Base-by-base conservation (phyloP, 2,113 vertebrate species). In the Hyaena hyaena region DNA sequence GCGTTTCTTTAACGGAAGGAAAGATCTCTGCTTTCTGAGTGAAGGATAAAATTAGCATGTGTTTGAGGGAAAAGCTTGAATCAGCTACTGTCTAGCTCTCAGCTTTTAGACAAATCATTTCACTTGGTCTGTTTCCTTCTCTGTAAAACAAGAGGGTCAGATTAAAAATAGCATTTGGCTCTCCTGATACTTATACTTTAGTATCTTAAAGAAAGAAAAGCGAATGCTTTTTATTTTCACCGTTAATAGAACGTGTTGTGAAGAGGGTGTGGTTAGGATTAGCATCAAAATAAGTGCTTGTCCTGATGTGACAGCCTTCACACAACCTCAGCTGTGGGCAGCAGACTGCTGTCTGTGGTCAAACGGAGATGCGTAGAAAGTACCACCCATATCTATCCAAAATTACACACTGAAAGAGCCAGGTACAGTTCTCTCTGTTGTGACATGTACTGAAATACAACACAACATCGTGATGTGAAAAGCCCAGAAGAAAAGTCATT, bases 61-160 rank as follows among this genome's bases (percentile, higher is more conserved):
- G 9, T 81, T n/a, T 24, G 80, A 92, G 48, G 55, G 69, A 92
- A 81, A n/a, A 43, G 17, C 53, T 73, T 31, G 33, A 87, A 19
- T 94, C 15, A 28, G 17, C 58, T 21, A 3, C 35, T 43, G 16
- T 31, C 10, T 43, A 31, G 45, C 35, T 45, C 8, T 90, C 61
- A 35, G 35, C 10, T 93, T 82, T 58, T 83, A 45, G 69, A 53
- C n/a, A 45, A 31, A 31, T 88, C 69, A 48, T 79, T 90, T 50
- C 79, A 53, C n/a, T 83, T 63, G 28, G 24, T 92, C 33, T 96
- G 50, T 45, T 86, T 77, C 28, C 33, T 77, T 55, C 45, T 68
- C 45, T 92, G 11, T 68, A 39, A 58, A 68, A 28, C 73, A 48
- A 48, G 79, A 79, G 10, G 15, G 15, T 19, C 77, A 43, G 58